Base-by-base conservation (phyloP, 2,888 invertebrate genomes). In the Drosophila testacea region DNA sequence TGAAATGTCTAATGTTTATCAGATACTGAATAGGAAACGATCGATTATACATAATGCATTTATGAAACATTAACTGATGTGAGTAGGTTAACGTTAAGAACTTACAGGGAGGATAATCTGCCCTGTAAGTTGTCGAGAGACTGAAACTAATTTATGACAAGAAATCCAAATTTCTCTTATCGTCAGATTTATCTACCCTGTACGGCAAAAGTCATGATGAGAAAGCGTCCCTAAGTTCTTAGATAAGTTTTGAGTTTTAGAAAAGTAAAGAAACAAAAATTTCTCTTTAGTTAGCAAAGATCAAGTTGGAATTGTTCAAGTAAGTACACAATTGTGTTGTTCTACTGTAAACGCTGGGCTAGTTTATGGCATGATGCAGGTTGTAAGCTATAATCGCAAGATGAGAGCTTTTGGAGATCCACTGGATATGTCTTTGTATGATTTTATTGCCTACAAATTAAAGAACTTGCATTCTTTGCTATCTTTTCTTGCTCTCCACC, bases 321-420 rank as follows among this genome's bases (percentile, higher is more conserved):
- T 42, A 34, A 44, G 55, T 44, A 44, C 46, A 56, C 36, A 11
- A 34, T 38, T 46, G 46, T 16, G 27, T 38, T 36, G 46, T 46
- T 56, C 57, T 47, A 57, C 57, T 57, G 57, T 57, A 57, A 46
- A 56, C 44, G 55, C 55, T 56, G 55, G 55, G 55, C 36, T 44
- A 11, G 46, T 28, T 47, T 28, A 55, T 44, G 55, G 41, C 52
- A 41, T 54, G 38, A 39, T 41, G 39, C 10, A 2, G 52, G 22
- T 22, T 42, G n/a, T 7, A 36, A 50, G 22, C n/a, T 36, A 22
- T 36, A 11, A 10, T 36, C 36, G 50, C 50, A 36, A 50, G 50
- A 36, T 22, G 22, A 50, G 50, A 50, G 36, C 50, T 42, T 42
- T 22, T 36, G 27, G 44, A 56, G 44, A 56, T 56, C 44, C 55